These are phyloP conservation scores for Gymnocephalus cernua DNA, from an alignment of 2,113 vertebrate genomes.

Conservation along the genomic window DNA sequence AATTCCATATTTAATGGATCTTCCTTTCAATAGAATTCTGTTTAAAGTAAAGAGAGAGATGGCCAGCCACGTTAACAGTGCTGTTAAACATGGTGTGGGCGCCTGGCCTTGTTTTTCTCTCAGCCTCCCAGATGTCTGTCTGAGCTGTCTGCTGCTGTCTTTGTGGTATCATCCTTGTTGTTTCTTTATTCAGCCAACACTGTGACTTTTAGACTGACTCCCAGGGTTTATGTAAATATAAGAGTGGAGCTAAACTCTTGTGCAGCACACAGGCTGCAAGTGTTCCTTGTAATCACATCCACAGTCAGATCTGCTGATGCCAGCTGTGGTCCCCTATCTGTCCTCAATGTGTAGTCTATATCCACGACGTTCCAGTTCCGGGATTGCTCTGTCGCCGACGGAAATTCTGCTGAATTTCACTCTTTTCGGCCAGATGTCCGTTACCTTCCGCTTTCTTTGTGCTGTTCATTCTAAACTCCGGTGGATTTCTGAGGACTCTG, in stretches of 20 bases:
- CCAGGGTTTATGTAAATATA: conserved; percentile 40
- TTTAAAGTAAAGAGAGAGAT: conserved; percentile 66
- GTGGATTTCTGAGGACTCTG: too few relatives aligned
- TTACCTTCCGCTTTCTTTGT: too few relatives aligned
- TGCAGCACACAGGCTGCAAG: conserved; percentile 13
- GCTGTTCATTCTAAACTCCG: too few relatives aligned
- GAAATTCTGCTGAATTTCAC: too few relatives aligned
- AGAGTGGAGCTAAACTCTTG: conserved; percentile 28
- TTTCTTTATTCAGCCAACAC: conserved; percentile 57
- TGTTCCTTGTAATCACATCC: conserved; percentile 49
- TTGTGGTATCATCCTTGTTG: conserved; percentile 41
- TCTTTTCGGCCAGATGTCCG: too few relatives aligned
- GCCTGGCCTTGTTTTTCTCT: conserved; percentile 46
- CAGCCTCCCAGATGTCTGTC: conserved; percentile 47
- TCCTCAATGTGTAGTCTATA: neutral
- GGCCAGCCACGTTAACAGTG: conserved; percentile 41
- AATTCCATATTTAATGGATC: conserved; percentile 86
- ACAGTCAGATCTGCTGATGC: conserved; percentile 15
- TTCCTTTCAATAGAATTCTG: conserved; percentile 77
- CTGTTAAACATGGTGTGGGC: conserved; percentile 36
- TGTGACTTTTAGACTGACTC: conserved; percentile 39
- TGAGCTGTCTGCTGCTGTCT: conserved; percentile 49
- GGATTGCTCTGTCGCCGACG: too few relatives aligned
- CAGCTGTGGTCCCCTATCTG: conserved; percentile 41
- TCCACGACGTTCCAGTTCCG: too few relatives aligned